Conservation (phyloP, 2,888 invertebrate species). For the Microplitis deprimator region DNA sequence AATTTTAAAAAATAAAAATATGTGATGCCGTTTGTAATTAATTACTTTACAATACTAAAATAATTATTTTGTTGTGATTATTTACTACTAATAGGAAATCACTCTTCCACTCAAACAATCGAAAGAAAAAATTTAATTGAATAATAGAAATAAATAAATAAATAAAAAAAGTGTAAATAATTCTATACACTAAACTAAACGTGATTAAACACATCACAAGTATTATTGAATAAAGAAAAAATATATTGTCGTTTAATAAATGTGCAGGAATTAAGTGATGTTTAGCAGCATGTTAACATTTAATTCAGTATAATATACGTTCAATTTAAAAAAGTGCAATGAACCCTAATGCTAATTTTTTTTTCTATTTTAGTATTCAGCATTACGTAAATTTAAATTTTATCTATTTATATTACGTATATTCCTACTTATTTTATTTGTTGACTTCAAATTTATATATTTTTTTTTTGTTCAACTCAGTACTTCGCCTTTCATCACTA, state of each 20-base stretch:
- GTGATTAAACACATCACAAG: conserved; percentile 26
- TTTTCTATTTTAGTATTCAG: not conserved
- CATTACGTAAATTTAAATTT: not conserved
- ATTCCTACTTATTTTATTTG: not conserved
- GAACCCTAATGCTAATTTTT: conserved; percentile 15
- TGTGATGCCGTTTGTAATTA: conserved; percentile 5
- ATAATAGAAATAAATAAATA: conserved; percentile 20
- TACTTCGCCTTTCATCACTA: not conserved
- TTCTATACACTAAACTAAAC: conserved; percentile 50
- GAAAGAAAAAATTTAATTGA: no score
- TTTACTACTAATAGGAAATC: conserved; percentile 12
- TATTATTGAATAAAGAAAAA: not conserved
- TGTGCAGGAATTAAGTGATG: not conserved
- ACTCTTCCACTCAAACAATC: conserved; percentile 7
- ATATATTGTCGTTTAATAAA: not conserved
- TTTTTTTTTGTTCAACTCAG: not conserved
- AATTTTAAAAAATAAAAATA: not conserved
- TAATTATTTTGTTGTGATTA: not conserved
- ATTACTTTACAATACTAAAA: not conserved
- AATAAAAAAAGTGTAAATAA: conserved; percentile 42
- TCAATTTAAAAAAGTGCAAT: conserved; percentile 23
- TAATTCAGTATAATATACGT: not conserved
- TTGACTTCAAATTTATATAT: not conserved
- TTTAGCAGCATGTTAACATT: not conserved
- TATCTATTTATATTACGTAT: not conserved